phyloP scores from a whole-genome alignment of 1,140 invertebrate species.

The Listronotus oregonensis region DNA sequence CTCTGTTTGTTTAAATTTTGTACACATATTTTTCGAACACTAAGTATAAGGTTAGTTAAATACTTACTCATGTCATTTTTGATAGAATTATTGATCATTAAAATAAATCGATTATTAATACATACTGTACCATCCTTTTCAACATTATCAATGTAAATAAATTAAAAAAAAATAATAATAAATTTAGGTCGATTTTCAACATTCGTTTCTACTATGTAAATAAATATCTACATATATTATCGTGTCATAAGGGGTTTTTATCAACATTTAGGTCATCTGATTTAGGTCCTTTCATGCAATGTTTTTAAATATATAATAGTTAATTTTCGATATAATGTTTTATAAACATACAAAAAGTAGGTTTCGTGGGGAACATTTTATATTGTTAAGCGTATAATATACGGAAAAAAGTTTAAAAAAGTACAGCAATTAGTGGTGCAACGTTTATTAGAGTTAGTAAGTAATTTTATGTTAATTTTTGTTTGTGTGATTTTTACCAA shows the following conservation, averaged over 20 bases:
- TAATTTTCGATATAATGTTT: conserved; percentile 8
- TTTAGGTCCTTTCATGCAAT: conserved; percentile 24
- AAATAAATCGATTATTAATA: no score
- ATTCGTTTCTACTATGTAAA: conserved; percentile 24
- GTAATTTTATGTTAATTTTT: no score
- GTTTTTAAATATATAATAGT: conserved; percentile 7
- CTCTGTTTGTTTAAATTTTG: no score
- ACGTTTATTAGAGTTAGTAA: no score
- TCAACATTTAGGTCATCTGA: conserved; percentile 22
- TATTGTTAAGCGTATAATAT: conserved; percentile 4
- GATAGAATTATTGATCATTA: no score
- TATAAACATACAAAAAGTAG: conserved; percentile 16
- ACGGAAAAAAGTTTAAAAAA: neutral
- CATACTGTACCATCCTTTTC: neutral
- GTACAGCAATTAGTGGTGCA: no score
- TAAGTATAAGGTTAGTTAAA: no score
- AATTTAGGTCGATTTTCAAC: conserved; percentile 26
- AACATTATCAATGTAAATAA: conserved; percentile 1
- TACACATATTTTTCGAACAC: no score
- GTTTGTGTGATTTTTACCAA: no score
- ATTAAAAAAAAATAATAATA: neutral
- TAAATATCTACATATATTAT: conserved; percentile 28
- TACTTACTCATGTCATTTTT: no score
- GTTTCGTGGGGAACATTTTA: conserved; percentile 6
- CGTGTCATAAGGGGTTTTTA: conserved; percentile 29